Evolutionary conservation across 2,797 vertebrate species (phyloP).

Genomic region (Lutjanus argentimaculatus): DNA sequence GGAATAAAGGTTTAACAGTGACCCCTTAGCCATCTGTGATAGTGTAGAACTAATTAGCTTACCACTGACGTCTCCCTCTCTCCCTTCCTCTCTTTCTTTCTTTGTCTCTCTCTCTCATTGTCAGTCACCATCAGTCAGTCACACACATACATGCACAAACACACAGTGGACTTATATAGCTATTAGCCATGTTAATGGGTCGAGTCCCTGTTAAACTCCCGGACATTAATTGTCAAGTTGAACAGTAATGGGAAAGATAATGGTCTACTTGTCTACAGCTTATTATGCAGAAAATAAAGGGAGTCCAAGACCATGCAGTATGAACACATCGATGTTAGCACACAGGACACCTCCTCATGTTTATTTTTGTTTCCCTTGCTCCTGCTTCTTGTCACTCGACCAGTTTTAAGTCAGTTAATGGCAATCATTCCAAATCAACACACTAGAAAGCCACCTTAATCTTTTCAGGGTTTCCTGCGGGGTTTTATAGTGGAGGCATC

Average conservation of each 20-base stretch:
- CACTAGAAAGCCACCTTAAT: background rate
- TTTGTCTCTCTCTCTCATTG: constrained; percentile 38
- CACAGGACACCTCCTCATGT: background rate
- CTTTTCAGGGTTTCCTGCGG: constrained; percentile 7
- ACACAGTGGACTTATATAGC: constrained; percentile 54
- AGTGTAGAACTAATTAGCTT: constrained; percentile 75
- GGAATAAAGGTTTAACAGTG: constrained; percentile 76
- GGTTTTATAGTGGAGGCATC: background rate
- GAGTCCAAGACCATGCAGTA: background rate
- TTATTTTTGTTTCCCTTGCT: background rate
- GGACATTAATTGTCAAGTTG: constrained; percentile 74
- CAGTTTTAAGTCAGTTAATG: background rate
- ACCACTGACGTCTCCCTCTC: constrained; percentile 40
- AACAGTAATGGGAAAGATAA: constrained; percentile 71
- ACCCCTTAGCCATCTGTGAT: constrained; percentile 77
- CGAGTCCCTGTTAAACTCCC: constrained; percentile 66
- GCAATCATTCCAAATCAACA: background rate
- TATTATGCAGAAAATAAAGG: constrained; percentile 57
- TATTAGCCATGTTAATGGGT: constrained; percentile 75
- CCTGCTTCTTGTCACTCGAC: background rate
- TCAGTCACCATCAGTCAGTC: constrained; percentile 44
- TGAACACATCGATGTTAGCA: constrained; percentile 6
- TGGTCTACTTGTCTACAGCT: constrained; percentile 59
- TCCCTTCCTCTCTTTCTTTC: background rate
- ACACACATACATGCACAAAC: constrained; percentile 52